Conservation (phyloP, 2,113 vertebrate species). For the Notarius quadriscutis region DNA sequence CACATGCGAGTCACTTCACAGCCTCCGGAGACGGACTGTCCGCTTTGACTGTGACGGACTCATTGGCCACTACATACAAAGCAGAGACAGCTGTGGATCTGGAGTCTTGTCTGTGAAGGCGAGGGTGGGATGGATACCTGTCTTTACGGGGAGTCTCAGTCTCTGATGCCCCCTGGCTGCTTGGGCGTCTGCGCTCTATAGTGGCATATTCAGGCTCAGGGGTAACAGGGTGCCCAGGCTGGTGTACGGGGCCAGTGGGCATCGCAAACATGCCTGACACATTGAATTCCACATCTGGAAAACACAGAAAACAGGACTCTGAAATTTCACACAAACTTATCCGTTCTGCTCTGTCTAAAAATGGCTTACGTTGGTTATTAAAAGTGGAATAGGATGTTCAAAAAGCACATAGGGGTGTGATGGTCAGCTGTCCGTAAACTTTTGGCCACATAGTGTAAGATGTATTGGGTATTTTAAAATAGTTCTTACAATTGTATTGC, state of each 20-base stretch:
- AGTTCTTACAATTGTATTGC: neutral
- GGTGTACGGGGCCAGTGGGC: constrained; percentile 76
- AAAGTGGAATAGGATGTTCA: neutral
- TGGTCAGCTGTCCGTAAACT: neutral
- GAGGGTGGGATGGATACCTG: constrained; percentile 79
- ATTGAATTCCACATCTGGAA: constrained; percentile 92
- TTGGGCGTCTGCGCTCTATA: constrained; percentile 85
- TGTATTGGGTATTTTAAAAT: neutral
- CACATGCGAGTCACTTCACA: constrained; percentile 41
- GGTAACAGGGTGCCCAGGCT: constrained; percentile 71
- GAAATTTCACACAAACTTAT: neutral
- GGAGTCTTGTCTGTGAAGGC: constrained; percentile 68
- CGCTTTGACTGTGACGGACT: constrained; percentile 73
- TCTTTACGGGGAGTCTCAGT: constrained; percentile 88
- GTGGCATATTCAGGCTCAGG: constrained; percentile 75
- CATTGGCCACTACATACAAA: constrained; percentile 74
- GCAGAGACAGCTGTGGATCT: constrained; percentile 67
- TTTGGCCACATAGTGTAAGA: neutral
- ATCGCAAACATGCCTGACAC: constrained; percentile 90
- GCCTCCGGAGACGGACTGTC: constrained; percentile 53
- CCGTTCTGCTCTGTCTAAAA: neutral
- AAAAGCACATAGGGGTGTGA: neutral
- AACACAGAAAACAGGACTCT: constrained; percentile 9
- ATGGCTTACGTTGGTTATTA: neutral
- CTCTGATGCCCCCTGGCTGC: constrained; percentile 85